Percentiles rank a stretch among this genome's conserved stretches.
These are phyloP conservation scores for Volucella inflata DNA, from an alignment of 2,888 invertebrate genomes.

Conservation along the genomic window DNA sequence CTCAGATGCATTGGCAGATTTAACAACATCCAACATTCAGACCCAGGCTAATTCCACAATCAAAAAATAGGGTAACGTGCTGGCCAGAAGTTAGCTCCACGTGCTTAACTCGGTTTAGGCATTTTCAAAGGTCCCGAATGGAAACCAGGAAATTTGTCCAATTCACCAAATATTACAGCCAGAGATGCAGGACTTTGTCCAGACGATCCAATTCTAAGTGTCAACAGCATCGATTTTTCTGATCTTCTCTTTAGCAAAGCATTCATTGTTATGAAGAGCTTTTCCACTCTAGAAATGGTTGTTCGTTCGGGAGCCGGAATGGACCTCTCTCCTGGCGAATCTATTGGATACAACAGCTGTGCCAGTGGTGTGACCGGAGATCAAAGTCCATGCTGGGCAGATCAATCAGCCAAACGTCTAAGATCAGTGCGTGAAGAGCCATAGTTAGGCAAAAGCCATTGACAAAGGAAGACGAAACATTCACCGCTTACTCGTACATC, in stretches of 20 bases:
- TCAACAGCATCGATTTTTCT: constrained; percentile 92
- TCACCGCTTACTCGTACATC: constrained; percentile 20
- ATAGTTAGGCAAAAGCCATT: constrained; percentile 53
- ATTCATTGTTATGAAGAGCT: constrained; percentile 91
- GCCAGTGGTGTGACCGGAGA: constrained; percentile 92
- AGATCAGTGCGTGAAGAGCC: constrained; percentile 90
- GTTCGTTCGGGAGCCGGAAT: constrained; percentile 91
- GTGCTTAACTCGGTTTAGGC: constrained; percentile 93
- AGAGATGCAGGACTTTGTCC: constrained; percentile 93
- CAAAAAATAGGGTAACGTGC: too few species aligned
- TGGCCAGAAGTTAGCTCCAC: constrained; percentile 91
- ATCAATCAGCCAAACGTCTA: constrained; percentile 86
- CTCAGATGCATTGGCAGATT: too few species aligned
- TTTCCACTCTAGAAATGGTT: constrained; percentile 89
- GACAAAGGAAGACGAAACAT: constrained; percentile 55
- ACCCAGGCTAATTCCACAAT: too few species aligned
- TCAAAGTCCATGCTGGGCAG: constrained; percentile 88
- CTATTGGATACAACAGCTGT: constrained; percentile 93
- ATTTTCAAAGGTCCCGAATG: constrained; percentile 94
- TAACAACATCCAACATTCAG: too few species aligned
- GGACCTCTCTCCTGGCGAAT: constrained; percentile 92
- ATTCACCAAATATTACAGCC: constrained; percentile 94
- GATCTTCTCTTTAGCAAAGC: constrained; percentile 93
- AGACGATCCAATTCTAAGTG: constrained; percentile 95
- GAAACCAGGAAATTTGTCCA: constrained; percentile 94